Evolutionary conservation across 2,888 invertebrate genomes (phyloP), one percentile per base, ranked within the genome.

Genomic region (Lasioglossum oenotherae): DNA sequence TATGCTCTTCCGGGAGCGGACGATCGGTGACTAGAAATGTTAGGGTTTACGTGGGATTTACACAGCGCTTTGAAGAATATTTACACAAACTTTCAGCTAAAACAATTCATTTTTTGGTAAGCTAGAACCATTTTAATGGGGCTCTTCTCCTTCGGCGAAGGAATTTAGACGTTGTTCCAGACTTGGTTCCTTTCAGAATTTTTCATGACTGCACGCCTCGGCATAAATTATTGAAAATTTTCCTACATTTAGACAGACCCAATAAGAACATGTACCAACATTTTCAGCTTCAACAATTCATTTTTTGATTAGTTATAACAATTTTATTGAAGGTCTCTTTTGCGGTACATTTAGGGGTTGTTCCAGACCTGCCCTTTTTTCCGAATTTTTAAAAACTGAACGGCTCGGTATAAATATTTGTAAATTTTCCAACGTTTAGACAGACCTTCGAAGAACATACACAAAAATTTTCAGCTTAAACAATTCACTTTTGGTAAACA

Each of bases 161-260:
- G 2, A 23, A 23, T 6, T 23, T 23, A 53, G 23, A 3, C 8
- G 53, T 53, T 53, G 53, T 0, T 2, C 8, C 23, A 10, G 23
- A 53, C 53, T 53, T 6, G 49, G 0, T 19, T 0, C 2, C 8
- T n/a, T 10, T 8, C 8, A 1, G 10, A 53, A n/a, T 57, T 57
- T 57, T 10, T 57, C 0, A n/a, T n/a, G 10, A 57, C n/a, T 8
- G 4, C 10, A n/a, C n/a, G 10, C 10, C 0, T 4, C 3, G 10
- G 1, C n/a, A 3, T 3, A 57, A 57, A n/a, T 1, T n/a, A 3
- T 2, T 10, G 0, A 1, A 3, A 53, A 2, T 3, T 10, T 10
- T 3, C 2, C 0, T 10, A n/a, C 2, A 0, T 53, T 53, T n/a
- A 3, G n/a, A 10, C 23, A n/a, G 3, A 0, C 2, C 23, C 10